Evolutionary conservation across 2,797 vertebrate species (phyloP).

Genomic region (Hydrophis major): DNA sequence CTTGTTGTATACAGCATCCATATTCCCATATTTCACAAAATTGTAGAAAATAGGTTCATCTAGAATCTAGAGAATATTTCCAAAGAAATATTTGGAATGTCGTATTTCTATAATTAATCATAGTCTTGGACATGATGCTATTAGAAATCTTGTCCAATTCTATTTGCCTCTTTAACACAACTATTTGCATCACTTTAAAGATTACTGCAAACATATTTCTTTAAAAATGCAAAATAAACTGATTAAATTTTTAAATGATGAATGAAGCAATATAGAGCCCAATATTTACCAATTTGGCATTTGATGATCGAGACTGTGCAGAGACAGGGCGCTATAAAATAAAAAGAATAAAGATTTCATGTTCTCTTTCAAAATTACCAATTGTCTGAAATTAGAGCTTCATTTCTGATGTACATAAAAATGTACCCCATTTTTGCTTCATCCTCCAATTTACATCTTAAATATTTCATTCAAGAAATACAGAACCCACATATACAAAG

Average conservation of each 20-base stretch:
- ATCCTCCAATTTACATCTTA: slow-evolving; percentile 3
- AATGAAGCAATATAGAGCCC: slow-evolving; percentile 35
- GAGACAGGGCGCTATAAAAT: slow-evolving; percentile 73
- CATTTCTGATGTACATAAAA: slow-evolving; percentile 5
- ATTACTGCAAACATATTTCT: background rate
- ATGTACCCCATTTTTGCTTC: background rate
- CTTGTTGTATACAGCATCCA: background rate
- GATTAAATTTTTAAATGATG: background rate
- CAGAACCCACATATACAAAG: background rate
- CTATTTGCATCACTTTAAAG: background rate
- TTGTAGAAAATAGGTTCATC: background rate
- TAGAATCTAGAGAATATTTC: background rate
- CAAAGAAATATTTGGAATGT: background rate
- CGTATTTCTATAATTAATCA: background rate
- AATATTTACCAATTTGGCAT: slow-evolving; percentile 70
- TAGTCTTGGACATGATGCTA: slow-evolving; percentile 10
- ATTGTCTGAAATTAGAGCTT: background rate
- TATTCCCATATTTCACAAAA: background rate
- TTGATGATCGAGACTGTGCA: slow-evolving; percentile 65
- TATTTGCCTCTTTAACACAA: background rate
- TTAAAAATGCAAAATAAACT: background rate
- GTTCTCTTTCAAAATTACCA: slow-evolving; percentile 37
- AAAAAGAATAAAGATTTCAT: slow-evolving; percentile 57
- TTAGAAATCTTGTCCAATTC: background rate
- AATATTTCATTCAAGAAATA: background rate